A percentile compares a stretch with the other conserved stretches of the same genome.
Evolutionary conservation across 2,113 vertebrate genomes (phyloP).

Genomic region (Chrysochloris asiatica): DNA sequence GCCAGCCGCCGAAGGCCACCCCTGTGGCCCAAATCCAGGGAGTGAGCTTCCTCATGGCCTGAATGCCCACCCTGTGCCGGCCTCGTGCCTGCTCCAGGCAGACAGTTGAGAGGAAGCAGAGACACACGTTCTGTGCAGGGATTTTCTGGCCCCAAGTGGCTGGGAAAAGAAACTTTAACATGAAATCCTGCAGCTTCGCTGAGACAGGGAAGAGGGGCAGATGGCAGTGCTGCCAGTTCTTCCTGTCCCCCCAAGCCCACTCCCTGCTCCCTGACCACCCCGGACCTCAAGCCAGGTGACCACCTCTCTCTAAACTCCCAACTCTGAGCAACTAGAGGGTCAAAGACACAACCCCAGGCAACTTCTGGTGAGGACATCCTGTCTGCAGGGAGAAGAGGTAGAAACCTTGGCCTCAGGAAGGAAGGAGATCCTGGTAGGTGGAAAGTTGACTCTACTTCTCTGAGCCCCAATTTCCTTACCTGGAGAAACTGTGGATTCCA

Average conservation of each 20-base stretch:
- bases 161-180: neutral
- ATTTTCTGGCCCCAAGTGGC: neutral
- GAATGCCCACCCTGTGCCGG: neutral
- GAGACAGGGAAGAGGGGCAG: neutral
- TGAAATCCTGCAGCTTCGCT: neutral
- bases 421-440: neutral
- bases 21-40: accelerated
- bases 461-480: neutral
- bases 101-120: neutral
- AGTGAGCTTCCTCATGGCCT: neutral
- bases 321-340: neutral
- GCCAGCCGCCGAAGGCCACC: neutral
- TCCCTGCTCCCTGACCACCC: neutral
- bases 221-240: neutral
- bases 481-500: neutral
- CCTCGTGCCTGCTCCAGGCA: neutral
- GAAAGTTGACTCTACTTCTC: neutral
- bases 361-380: neutral
- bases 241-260: neutral
- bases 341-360: neutral
- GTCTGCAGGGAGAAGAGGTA: neutral
- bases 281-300: neutral
- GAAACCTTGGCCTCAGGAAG: neutral
- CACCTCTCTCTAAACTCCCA: neutral
- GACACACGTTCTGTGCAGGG: neutral